Conservation (phyloP, 2,113 vertebrate genomes). For the Prionailurus viverrinus region DNA sequence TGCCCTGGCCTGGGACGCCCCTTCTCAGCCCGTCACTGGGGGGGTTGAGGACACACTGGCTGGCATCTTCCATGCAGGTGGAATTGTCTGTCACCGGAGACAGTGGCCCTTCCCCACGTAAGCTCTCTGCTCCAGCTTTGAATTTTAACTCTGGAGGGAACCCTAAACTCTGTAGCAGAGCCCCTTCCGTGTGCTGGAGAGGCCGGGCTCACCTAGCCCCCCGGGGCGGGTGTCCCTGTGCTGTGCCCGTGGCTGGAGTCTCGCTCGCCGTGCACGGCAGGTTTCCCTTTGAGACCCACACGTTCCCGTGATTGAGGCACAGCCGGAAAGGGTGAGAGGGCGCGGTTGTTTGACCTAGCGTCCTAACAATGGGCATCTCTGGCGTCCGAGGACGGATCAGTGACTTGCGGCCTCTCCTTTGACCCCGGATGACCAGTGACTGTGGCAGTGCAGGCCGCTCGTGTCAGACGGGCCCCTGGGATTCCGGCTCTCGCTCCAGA, state of each 20-base stretch:
- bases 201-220: background rate
- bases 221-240: fast-evolving
- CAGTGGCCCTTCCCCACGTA: background rate
- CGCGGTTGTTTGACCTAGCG: fast-evolving
- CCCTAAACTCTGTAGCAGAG: fast-evolving
- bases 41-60: too few relatives aligned
- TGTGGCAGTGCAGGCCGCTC: fast-evolving
- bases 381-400: background rate
- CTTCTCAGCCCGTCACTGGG: background rate
- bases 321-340: too few relatives aligned
- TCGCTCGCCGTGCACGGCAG: background rate
- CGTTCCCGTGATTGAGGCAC: background rate
- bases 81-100: background rate
- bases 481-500: background rate
- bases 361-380: background rate
- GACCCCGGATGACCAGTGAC: background rate
- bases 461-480: fast-evolving
- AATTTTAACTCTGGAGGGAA: background rate
- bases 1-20: background rate
- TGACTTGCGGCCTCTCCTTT: background rate
- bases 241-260: fast-evolving
- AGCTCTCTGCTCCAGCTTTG: background rate
- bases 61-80: background rate
- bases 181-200: background rate
- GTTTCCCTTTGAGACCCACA: background rate